A percentile compares a stretch with the other conserved stretches of the same genome.
These are phyloP conservation scores for Gavia stellata DNA, from an alignment of 2,113 vertebrate species.

Conservation along the genomic window DNA sequence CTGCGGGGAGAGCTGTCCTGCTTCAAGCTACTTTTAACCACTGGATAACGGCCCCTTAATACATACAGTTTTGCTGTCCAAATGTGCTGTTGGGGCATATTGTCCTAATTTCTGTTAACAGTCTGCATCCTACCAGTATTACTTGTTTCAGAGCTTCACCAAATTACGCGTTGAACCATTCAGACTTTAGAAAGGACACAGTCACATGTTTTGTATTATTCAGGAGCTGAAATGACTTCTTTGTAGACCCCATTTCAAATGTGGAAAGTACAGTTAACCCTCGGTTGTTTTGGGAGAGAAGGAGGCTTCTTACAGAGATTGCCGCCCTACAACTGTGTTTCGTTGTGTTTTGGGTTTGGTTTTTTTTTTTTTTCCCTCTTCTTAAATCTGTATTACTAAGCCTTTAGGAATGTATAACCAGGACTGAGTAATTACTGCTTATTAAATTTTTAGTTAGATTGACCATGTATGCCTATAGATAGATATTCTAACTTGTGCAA, in stretches of 20 bases:
- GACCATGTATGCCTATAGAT: constrained; percentile 63
- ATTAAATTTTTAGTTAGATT: constrained; percentile 69
- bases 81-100: constrained; percentile 29
- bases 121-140: constrained; percentile 67
- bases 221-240: constrained; percentile 54
- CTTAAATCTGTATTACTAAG: constrained; percentile 66
- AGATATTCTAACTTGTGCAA: constrained; percentile 60
- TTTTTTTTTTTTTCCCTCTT: not conserved
- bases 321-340: constrained; percentile 51
- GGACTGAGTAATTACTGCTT: constrained; percentile 71
- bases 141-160: constrained; percentile 55
- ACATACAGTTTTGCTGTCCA: not conserved
- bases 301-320: constrained; percentile 57
- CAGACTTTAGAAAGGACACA: constrained; percentile 15
- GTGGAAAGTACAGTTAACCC: constrained; percentile 38
- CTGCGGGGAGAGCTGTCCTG: not conserved
- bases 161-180: not conserved
- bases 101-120: constrained; percentile 54
- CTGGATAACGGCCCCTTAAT: not conserved
- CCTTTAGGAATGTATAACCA: constrained; percentile 74
- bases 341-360: not conserved
- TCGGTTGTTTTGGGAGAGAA: constrained; percentile 37
- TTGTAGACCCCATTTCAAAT: constrained; percentile 45
- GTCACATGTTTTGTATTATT: constrained; percentile 18
- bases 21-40: not conserved